A percentile compares a stretch with the other conserved stretches of the same genome.
Conservation (phyloP, 23 tunicate genomes). For the Oikopleura albicans region DNA sequence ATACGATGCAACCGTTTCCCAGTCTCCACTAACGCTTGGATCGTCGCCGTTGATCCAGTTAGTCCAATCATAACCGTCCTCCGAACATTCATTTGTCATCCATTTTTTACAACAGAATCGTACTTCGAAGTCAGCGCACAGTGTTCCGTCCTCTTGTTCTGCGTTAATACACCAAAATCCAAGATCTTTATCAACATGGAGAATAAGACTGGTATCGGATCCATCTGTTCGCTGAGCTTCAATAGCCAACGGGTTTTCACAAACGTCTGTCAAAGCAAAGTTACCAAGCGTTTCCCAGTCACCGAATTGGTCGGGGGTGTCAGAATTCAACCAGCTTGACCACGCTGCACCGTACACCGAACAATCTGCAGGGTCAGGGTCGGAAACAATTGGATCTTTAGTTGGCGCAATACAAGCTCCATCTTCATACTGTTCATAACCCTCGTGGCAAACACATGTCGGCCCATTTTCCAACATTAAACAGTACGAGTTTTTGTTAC, state of each 20-base stretch:
- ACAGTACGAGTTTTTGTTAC: not conserved
- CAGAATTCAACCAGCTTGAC: not conserved
- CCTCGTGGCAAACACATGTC: not conserved
- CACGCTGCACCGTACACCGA: not conserved
- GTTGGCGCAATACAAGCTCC: not conserved
- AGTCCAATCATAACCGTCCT: not conserved
- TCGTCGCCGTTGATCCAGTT: not conserved
- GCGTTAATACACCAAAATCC: conserved; percentile 1
- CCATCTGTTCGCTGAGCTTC: conserved; percentile 16
- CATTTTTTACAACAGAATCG: not conserved
- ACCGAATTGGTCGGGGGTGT: not conserved
- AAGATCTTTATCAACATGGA: not conserved
- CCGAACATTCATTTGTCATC: not conserved
- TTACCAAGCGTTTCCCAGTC: conserved; percentile 11
- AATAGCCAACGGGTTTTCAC: not conserved
- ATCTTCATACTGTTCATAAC: not conserved
- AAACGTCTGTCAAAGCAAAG: not conserved
- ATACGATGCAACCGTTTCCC: not conserved
- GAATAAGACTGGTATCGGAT: not conserved
- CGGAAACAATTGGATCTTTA: not conserved
- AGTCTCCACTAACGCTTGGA: not conserved
- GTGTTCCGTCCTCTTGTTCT: not conserved
- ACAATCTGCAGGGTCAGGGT: not conserved
- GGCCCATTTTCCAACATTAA: not conserved
- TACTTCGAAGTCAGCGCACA: conserved; percentile 12